These are phyloP conservation scores for Psittacula derbiana DNA, from an alignment of 2,797 vertebrate species.

Conservation along the genomic window DNA sequence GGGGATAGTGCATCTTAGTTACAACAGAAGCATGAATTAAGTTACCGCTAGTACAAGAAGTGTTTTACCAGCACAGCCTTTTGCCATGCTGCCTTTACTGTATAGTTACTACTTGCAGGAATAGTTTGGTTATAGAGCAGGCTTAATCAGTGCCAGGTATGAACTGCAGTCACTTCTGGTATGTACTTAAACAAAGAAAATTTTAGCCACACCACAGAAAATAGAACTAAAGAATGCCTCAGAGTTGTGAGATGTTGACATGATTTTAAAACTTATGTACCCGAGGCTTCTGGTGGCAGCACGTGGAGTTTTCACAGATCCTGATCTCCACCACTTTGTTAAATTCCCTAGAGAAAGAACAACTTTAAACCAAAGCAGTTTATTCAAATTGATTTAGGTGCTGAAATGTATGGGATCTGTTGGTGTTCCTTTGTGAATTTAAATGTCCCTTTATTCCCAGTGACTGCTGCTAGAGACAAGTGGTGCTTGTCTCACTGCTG, in stretches of 20 bases:
- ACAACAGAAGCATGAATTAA: background rate
- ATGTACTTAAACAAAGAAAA: background rate
- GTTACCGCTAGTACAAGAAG: background rate
- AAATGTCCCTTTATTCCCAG: background rate
- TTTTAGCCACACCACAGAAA: background rate
- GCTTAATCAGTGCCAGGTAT: background rate
- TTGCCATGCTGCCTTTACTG: background rate
- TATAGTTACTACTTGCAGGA: background rate
- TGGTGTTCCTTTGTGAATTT: background rate
- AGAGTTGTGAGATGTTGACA: background rate
- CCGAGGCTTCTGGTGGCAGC: background rate
- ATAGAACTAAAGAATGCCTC: background rate
- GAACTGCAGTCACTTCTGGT: background rate
- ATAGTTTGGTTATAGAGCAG: background rate
- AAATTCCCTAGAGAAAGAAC: background rate
- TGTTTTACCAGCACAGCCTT: background rate
- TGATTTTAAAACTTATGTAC: background rate
- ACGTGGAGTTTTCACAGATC: background rate
- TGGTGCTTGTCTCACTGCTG: background rate
- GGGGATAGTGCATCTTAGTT: background rate
- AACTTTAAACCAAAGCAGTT: background rate
- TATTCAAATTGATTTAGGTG: background rate
- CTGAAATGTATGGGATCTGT: background rate
- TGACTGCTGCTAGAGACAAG: background rate
- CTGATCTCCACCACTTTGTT: background rate